Evolutionary conservation across 2,113 vertebrate species (phyloP), one percentile per base, ranked within the genome.

Genomic region (Dermatemys mawii): DNA sequence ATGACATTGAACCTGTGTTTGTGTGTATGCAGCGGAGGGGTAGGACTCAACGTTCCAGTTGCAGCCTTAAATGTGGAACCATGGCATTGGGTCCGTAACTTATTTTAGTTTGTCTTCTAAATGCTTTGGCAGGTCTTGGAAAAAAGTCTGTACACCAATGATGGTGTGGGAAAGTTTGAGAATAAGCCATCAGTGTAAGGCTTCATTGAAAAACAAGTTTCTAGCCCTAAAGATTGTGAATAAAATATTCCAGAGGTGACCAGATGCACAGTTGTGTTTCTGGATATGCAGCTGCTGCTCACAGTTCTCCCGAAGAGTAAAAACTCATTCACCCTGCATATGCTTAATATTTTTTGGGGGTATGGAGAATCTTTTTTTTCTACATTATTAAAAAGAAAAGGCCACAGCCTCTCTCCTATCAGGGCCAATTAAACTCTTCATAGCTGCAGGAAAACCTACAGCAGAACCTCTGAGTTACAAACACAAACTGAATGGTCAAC

Each of bases 351-450:
- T 73, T 32, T 67, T 67, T 41, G 4, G 5, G n/a, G 38, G 9
- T 73, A 41, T 8, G 21, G 19, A 32, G 16, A 41, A 73, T 73
- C 67, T 73, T 24, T 24, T 24, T 41, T 38, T 73, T 41, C 17
- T 41, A 41, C 67, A 38, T 41, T 38, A 21, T 32, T 41, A 73
- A 73, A 41, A 41, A 73, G 10, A 21, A 41, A 41, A 41, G 21
- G 38, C 67, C 11, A 41, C 27, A 87, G 22, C 17, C 87, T 63
- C 46, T 54, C 67, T 90, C 12, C 80, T 92, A 90, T 94, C 53
- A 88, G 84, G 53, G 19, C 41, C 53, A 44, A 3, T 32, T 91
- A 11, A 5, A 2, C 67, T 38, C 60, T 4, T 93, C 83, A 32
- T 0, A 0, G 1, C 91, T 89, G 50, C 63, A 87, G 63, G 49